Evolutionary conservation across 2,797 vertebrate species (phyloP).

Genomic region (Neosilurus hyrtlii): DNA sequence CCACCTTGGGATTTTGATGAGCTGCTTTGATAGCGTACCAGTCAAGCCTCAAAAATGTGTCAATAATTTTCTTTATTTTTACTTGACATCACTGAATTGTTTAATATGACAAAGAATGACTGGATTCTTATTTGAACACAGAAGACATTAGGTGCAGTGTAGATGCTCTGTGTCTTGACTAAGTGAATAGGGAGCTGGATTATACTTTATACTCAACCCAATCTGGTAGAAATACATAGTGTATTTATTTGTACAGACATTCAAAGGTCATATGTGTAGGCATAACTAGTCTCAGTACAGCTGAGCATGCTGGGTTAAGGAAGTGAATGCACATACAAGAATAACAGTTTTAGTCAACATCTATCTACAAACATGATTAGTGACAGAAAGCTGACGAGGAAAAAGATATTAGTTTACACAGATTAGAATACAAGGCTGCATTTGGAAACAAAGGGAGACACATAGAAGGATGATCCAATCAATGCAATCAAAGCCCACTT

Average conservation of each 20-base stretch:
- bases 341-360: not conserved
- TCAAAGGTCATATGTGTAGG: not conserved
- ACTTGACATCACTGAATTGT: not conserved
- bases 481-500: not conserved
- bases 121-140: not conserved
- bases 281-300: not conserved
- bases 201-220: not conserved
- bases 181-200: not conserved
- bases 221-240: not conserved
- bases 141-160: not conserved
- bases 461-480: slow-evolving; percentile 4
- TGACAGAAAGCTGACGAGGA: slow-evolving; percentile 2
- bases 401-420: not conserved
- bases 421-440: not conserved
- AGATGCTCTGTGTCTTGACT: not conserved
- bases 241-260: not conserved
- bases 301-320: not conserved
- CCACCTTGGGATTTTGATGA: slow-evolving; percentile 31
- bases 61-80: not conserved
- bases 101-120: not conserved
- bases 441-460: not conserved
- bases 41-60: not conserved
- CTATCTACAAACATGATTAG: slow-evolving; percentile 12
- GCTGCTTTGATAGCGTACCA: slow-evolving; percentile 9
- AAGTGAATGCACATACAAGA: not conserved